These are phyloP conservation scores for Orthonevra nobilis DNA, from an alignment of 2,888 invertebrate species.

Conservation along the genomic window DNA sequence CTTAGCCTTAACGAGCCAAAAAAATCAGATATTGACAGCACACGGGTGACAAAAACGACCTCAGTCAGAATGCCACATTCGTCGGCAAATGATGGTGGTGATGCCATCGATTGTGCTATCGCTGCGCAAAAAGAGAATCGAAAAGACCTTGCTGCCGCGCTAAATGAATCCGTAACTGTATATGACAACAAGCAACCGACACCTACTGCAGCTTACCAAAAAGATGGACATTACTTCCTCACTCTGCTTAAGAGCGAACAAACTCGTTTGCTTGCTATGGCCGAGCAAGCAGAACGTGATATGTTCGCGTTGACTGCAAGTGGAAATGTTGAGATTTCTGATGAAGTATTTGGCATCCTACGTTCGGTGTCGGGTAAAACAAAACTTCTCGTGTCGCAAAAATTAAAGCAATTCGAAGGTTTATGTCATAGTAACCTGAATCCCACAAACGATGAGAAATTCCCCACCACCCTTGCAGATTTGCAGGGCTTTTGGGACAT, in stretches of 20 bases:
- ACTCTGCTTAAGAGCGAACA: constrained; percentile 86
- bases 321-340: constrained; percentile 81
- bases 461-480: constrained; percentile 91
- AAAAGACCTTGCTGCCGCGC: constrained; percentile 41
- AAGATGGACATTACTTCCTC: constrained; percentile 88
- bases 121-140: constrained; percentile 34
- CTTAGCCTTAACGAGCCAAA: constrained; percentile 44
- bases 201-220: constrained; percentile 42
- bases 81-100: constrained; percentile 22
- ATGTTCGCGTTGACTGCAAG: constrained; percentile 80
- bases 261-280: constrained; percentile 83
- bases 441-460: constrained; percentile 86
- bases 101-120: constrained; percentile 51
- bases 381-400: constrained; percentile 90
- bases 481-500: constrained; percentile 97
- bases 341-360: constrained; percentile 89
- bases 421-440: constrained; percentile 83
- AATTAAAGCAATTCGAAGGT: constrained; percentile 94
- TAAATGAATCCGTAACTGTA: constrained; percentile 1
- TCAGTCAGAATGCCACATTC: constrained; percentile 48
- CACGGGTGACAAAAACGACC: constrained; percentile 25
- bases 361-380: constrained; percentile 94
- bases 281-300: constrained; percentile 85
- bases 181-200: constrained; percentile 26
- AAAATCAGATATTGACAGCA: constrained; percentile 32